phyloP scores from a whole-genome alignment of 2,797 vertebrate genomes.

The Taeniopygia guttata region DNA sequence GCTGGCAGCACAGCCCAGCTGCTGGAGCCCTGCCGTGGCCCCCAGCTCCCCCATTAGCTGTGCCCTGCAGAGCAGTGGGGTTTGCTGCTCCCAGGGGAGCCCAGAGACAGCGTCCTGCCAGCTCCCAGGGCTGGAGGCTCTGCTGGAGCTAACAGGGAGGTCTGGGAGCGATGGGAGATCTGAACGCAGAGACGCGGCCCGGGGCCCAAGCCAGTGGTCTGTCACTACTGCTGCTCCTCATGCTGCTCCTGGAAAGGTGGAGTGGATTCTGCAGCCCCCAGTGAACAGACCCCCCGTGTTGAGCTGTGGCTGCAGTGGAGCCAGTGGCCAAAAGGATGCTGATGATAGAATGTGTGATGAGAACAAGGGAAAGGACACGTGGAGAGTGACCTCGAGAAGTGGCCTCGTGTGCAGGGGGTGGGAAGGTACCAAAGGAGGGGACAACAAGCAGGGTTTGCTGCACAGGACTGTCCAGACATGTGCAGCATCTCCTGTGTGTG shows the following conservation, averaged over 20 bases:
- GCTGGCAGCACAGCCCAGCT: slow-evolving; percentile 46
- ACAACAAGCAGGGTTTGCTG: background rate
- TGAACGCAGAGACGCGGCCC: background rate
- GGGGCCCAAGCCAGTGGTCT: slow-evolving; percentile 49
- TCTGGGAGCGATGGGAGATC: slow-evolving; percentile 35
- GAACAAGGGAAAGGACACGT: background rate
- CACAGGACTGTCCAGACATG: background rate
- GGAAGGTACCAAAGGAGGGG: background rate
- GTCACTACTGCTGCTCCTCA: slow-evolving; percentile 54
- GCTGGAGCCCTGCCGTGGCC: background rate
- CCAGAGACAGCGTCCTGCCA: background rate
- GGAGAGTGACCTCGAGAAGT: background rate
- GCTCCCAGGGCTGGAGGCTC: background rate
- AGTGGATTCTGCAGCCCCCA: background rate
- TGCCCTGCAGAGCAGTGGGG: background rate
- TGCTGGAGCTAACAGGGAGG: background rate
- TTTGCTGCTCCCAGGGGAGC: slow-evolving; percentile 23
- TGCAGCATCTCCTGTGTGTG: background rate
- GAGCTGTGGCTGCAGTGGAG: background rate
- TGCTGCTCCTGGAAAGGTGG: background rate
- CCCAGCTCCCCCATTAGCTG: slow-evolving; percentile 22
- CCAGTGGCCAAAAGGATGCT: background rate
- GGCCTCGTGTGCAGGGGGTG: background rate
- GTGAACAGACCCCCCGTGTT: background rate
- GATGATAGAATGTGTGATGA: background rate